Evolutionary conservation across 2,888 invertebrate species (phyloP).

Genomic region (Mythimna pallens): DNA sequence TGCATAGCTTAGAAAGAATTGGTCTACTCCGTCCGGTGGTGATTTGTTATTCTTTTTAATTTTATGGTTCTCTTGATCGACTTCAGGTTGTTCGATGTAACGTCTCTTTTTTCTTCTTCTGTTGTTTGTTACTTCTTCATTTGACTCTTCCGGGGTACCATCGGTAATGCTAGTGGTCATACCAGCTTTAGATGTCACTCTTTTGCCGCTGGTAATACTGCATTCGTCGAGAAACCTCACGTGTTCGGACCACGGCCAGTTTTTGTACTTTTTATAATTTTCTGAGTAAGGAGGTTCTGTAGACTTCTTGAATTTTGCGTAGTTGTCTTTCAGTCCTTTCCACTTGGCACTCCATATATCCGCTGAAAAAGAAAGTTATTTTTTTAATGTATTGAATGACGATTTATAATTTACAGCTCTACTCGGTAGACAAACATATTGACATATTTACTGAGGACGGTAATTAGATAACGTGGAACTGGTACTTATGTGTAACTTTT

Average conservation of each 20-base stretch:
- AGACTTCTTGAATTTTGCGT: conserved; percentile 56
- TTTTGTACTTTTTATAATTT: conserved; percentile 61
- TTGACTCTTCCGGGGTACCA: conserved; percentile 16
- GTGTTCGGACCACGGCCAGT: conserved; percentile 63
- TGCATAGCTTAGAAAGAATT: conserved; percentile 60
- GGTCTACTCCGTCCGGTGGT: conserved; percentile 39
- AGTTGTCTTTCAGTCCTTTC: conserved; percentile 63
- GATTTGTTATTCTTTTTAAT: background rate
- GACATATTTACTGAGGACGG: background rate
- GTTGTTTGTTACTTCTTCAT: conserved; percentile 21
- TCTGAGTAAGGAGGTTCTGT: conserved; percentile 12
- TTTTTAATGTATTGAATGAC: background rate
- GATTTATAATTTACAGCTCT: background rate
- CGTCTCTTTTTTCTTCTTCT: conserved; percentile 15
- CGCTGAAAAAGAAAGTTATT: conserved; percentile 38
- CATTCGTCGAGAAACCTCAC: conserved; percentile 49
- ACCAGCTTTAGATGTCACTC: conserved; percentile 3
- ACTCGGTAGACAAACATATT: background rate
- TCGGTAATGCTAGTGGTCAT: conserved; percentile 3
- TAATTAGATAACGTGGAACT: conserved; percentile 13
- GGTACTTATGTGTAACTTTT: conserved; percentile 30
- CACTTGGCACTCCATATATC: conserved; percentile 56
- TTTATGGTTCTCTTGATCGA: background rate
- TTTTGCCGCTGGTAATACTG: conserved; percentile 5
- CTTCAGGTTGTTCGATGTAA: conserved; percentile 10